Base-by-base conservation (phyloP, 2,888 invertebrate genomes). In the Thumatha senex region DNA sequence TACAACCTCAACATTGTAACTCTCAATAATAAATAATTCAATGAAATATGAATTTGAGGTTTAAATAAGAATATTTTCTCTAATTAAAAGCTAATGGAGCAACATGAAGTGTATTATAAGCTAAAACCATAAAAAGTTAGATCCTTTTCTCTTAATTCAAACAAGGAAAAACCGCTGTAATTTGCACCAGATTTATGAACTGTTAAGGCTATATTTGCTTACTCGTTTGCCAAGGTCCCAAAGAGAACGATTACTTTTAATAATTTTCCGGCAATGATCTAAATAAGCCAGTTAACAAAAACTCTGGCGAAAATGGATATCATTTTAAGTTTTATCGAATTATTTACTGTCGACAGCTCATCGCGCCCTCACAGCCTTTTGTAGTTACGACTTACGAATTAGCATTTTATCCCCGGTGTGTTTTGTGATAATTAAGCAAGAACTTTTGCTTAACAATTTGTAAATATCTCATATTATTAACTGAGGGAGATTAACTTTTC, bases 281-380 rank as follows among this genome's bases (percentile, higher is more conserved):
- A 80, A 84, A 80, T 83, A 80, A 80, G 78, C 74, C 80, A 77
- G 82, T 82, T 83, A 82, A 79, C 80, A 78, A n/a, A n/a, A 79
- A 72, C 76, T 75, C 71, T 71, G 61, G 70, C 77, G 78, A 73
- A 74, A 77, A 72, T 72, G 72, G 67, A 72, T 70, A 71, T 72
- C 31, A 68, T 72, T 76, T 77, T 70, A 68, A 74, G 67, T 70
- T 74, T 77, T 68, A 78, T 77, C 80, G 72, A 77, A 77, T 80
- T 74, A 79, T 76, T 78, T 64, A 69, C 59, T 58, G 59, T 53
- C 46, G 46, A 35, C 41, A 53, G 42, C 13, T 33, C 51, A 29
- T 40, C 15, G 30, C 13, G 8, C 42, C 40, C 43, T 12, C 24
- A 46, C 48, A 29, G 47, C 30, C 48, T 36, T 13, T 45, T 42